phyloP scores from a whole-genome alignment of 1,140 invertebrate genomes.

The Trialeurodes vaporariorum region DNA sequence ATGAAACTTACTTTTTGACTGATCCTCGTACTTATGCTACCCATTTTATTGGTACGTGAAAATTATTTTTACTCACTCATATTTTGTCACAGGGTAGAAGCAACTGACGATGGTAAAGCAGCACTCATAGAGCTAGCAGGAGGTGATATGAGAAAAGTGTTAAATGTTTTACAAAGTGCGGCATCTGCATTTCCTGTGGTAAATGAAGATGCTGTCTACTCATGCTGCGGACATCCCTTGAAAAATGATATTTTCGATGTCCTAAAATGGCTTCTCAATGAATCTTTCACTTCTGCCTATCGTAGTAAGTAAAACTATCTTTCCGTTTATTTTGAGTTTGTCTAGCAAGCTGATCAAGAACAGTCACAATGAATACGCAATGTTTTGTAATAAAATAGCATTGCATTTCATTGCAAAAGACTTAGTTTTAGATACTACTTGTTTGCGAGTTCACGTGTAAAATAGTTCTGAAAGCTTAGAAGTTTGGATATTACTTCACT shows the following conservation, averaged over 20 bases:
- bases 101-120: slow-evolving; percentile 82
- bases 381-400: too few relatives aligned
- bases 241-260: slow-evolving; percentile 82
- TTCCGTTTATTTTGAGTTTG: background rate
- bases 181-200: slow-evolving; percentile 74
- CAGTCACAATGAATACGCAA: too few relatives aligned
- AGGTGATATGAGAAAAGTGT: slow-evolving; percentile 96
- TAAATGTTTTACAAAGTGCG: slow-evolving; percentile 93
- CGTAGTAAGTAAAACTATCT: slow-evolving; percentile 52
- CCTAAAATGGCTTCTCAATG: slow-evolving; percentile 78
- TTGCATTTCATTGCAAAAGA: too few relatives aligned
- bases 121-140: slow-evolving; percentile 79
- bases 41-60: slow-evolving; percentile 11
- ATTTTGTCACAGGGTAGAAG: slow-evolving; percentile 55
- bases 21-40: too few relatives aligned
- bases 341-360: background rate
- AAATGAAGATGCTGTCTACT: slow-evolving; percentile 86
- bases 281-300: slow-evolving; percentile 65
- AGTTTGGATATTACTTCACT: too few relatives aligned
- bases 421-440: too few relatives aligned
- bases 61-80: slow-evolving; percentile 8
- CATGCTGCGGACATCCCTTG: slow-evolving; percentile 91
- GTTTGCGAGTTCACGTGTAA: too few relatives aligned
- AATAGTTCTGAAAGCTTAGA: too few relatives aligned
- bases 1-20: too few relatives aligned